These are phyloP conservation scores for Indri indri DNA, from an alignment of 2,113 vertebrate species.

Conservation along the genomic window DNA sequence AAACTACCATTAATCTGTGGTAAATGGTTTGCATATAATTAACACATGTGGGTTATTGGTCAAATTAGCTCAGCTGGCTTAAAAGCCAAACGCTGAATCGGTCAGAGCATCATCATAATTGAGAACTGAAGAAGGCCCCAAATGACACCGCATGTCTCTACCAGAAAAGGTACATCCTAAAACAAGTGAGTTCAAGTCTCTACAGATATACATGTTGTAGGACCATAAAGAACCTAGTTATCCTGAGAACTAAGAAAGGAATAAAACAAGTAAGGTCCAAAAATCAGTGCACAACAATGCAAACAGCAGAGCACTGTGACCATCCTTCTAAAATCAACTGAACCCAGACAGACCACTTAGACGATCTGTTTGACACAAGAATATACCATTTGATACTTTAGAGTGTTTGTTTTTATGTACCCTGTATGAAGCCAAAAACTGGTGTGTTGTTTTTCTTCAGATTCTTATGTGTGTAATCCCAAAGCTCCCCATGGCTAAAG, in stretches of 20 bases:
- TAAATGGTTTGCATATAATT: slow-evolving; percentile 28
- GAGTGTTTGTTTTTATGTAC: background rate
- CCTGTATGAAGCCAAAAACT: background rate
- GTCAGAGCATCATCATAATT: background rate
- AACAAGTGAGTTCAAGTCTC: background rate
- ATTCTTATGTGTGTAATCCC: slow-evolving; percentile 4
- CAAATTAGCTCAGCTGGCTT: background rate
- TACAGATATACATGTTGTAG: background rate
- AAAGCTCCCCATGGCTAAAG: background rate
- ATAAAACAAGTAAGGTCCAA: background rate
- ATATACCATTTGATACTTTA: background rate
- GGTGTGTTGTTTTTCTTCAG: background rate
- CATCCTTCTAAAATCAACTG: background rate
- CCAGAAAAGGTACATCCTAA: background rate
- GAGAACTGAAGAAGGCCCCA: background rate
- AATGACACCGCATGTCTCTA: background rate
- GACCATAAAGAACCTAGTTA: background rate
- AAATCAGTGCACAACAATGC: background rate
- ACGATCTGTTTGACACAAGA: background rate
- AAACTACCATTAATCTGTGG: slow-evolving; percentile 17
- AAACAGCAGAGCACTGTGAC: background rate
- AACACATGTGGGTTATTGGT: background rate
- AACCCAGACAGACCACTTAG: background rate
- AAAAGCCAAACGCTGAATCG: background rate
- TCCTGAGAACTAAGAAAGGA: background rate